Evolutionary conservation across 1,140 invertebrate species (phyloP), one percentile per base, ranked within the genome.

Genomic region (Drosophila pandora): DNA sequence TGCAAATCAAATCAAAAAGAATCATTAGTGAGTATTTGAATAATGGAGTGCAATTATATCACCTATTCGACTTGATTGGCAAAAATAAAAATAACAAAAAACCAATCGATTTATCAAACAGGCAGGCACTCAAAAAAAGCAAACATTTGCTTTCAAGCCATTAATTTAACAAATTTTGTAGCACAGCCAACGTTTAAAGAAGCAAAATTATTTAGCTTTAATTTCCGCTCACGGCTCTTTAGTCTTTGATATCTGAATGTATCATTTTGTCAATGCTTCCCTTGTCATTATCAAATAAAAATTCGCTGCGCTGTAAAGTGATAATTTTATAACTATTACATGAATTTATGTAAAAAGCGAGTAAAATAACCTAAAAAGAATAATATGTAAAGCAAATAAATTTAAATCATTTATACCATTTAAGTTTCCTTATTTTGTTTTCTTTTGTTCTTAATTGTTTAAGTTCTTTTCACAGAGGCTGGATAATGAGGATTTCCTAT

Each of bases 321-420:
- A 85, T 85, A 87, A 68, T 78, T 71, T 82, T 79, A 78, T 87
- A 81, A 78, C 60, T 74, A 77, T 77, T 84, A 84, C 87, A 87
- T 85, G 82, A 85, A 85, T 85, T 87, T 85, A 85, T 85, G 78
- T 87, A 82, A 82, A 87, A 80, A 85, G 65, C 55, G 77, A 71
- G 54, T 72, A 72, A 71, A 61, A 62, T 37, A 65, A 72, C 61
- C 17, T 57, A 39, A 65, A 64, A 54, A 52, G 37, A 58, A 47
- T 47, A 45, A 72, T 73, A 61, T 72, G 58, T 41, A 67, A 60
- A 79, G 64, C 23, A 69, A 79, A 74, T 78, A 87, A 85, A 87
- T 58, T 81, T 82, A 76, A 87, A 82, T 68, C 78, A 87, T 82
- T 87, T 87, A 85, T 82, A 82, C 50, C 17, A 61, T 54, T 70